Evolutionary conservation across 2,113 vertebrate species (phyloP).

Genomic region (Chloebia gouldiae): DNA sequence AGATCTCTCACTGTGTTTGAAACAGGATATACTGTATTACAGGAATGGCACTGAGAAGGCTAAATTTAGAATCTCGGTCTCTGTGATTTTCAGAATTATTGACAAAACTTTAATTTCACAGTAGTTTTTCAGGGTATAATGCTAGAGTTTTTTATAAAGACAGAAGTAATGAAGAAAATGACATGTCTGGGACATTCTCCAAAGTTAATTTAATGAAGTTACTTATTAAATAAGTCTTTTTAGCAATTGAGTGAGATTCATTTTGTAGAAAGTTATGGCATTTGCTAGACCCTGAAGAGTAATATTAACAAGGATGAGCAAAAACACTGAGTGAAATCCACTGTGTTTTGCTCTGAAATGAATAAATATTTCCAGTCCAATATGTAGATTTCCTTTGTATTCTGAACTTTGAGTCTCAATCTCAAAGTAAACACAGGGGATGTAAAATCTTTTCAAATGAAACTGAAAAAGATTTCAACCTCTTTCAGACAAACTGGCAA

Average conservation of each 20-base stretch:
- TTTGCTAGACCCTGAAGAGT: not conserved
- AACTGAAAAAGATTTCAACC: not conserved
- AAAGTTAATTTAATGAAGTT: not conserved
- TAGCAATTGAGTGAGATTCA: not conserved
- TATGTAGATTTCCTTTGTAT: not conserved
- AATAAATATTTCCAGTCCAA: not conserved
- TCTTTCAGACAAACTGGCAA: not conserved
- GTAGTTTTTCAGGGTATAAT: not conserved
- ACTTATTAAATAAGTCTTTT: not conserved
- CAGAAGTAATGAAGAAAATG: not conserved
- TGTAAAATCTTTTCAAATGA: not conserved
- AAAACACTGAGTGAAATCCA: not conserved
- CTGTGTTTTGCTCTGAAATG: not conserved
- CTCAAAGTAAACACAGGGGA: not conserved
- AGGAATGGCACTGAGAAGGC: not conserved
- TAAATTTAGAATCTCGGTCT: not conserved
- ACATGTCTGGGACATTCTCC: not conserved
- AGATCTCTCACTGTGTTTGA: not conserved
- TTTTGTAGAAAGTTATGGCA: not conserved
- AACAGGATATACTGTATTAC: not conserved
- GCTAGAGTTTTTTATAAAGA: not conserved
- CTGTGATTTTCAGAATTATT: not conserved
- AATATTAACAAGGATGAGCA: not conserved
- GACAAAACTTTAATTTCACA: not conserved
- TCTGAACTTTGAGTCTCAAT: not conserved